Conservation (phyloP, 2,113 vertebrate species). For the Abramis brama region DNA sequence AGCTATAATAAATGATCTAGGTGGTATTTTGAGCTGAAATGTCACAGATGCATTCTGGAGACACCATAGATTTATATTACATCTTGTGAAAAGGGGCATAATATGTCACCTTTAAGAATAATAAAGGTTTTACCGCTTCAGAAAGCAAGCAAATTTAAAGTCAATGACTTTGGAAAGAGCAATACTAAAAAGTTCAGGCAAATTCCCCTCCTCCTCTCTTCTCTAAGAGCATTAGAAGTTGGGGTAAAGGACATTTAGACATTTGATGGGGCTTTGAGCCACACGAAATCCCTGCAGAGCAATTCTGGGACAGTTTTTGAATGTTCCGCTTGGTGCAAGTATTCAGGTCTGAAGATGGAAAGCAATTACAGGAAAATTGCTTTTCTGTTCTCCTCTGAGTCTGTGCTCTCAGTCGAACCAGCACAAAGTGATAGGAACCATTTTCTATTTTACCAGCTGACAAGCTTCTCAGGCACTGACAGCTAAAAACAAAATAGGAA, state of each 20-base stretch:
- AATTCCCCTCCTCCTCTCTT: neutral
- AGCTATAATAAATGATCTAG: too few relatives aligned
- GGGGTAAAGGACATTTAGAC: constrained; percentile 24
- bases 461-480: constrained; percentile 31
- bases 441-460: constrained; percentile 42
- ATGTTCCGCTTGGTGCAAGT: constrained; percentile 43
- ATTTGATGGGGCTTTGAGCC: constrained; percentile 37
- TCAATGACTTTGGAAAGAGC: neutral
- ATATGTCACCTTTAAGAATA: neutral
- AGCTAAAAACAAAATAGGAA: constrained; percentile 43
- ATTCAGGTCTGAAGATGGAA: constrained; percentile 54
- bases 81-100: too few relatives aligned
- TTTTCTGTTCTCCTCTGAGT: constrained; percentile 48
- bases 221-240: neutral
- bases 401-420: constrained; percentile 20
- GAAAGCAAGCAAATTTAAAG: neutral
- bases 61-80: too few relatives aligned
- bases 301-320: constrained; percentile 49
- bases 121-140: neutral
- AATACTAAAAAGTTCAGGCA: neutral
- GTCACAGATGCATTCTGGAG: too few relatives aligned
- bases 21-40: too few relatives aligned
- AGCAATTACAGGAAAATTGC: constrained; percentile 55
- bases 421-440: constrained; percentile 37
- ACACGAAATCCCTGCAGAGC: constrained; percentile 27